Percentiles rank a stretch among this genome's conserved stretches.
phyloP scores from a whole-genome alignment of 2,113 vertebrate species.

The Carassius auratus region DNA sequence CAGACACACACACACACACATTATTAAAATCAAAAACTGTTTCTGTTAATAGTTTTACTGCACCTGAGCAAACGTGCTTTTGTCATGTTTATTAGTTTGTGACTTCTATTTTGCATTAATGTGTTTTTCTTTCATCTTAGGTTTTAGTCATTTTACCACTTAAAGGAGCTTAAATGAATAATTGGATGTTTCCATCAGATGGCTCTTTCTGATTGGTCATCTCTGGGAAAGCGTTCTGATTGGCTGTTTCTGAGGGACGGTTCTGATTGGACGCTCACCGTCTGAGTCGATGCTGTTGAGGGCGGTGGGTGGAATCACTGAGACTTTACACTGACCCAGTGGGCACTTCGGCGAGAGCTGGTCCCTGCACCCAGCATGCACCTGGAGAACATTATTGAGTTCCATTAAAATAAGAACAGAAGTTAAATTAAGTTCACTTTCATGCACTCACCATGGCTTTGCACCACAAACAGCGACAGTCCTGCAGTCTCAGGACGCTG shows the following conservation, averaged over 20 bases:
- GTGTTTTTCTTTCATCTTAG: no score
- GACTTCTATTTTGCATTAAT: no score
- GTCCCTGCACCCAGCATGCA: conserved; percentile 91
- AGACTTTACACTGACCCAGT: conserved; percentile 95
- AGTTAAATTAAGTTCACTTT: no score
- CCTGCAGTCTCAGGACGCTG: conserved; percentile 92
- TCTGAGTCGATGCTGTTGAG: conserved; percentile 99
- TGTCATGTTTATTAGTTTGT: no score
- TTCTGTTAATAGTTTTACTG: no score
- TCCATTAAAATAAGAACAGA: neutral
- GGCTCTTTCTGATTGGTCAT: neutral
- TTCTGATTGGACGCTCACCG: conserved; percentile 75
- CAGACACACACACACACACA: no score
- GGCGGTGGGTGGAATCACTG: conserved; percentile 94
- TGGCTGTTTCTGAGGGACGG: neutral
- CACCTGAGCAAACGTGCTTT: no score
- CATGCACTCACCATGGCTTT: conserved; percentile 88
- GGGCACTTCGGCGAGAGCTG: conserved; percentile 90
- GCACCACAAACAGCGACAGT: conserved; percentile 98
- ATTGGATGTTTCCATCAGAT: no score
- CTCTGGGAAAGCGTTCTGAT: neutral
- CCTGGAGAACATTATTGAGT: conserved; percentile 69
- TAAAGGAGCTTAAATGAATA: no score
- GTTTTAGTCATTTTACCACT: no score
- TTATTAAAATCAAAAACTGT: no score